Conservation (phyloP, 2,888 invertebrate genomes). For the Caenorhabditis virilis region DNA sequence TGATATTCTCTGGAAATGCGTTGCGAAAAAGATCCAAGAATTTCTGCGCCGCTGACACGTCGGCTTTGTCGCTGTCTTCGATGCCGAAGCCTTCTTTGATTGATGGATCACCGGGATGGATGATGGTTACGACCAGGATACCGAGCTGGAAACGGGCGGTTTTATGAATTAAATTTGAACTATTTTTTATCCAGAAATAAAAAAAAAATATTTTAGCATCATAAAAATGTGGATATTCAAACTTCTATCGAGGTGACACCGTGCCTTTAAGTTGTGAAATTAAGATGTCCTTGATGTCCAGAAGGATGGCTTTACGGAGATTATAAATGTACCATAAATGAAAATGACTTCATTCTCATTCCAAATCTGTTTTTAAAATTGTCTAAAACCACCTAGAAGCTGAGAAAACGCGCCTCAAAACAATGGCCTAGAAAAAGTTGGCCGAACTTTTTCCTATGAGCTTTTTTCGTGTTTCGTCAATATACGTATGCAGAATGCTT, state of each 20-base stretch:
- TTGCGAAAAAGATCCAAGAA: constrained; percentile 87
- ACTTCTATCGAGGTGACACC: no score
- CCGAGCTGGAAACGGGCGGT: constrained; percentile 68
- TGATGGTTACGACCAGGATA: constrained; percentile 75
- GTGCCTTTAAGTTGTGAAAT: neutral
- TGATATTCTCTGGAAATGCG: constrained; percentile 86
- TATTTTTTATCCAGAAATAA: neutral
- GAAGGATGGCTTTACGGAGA: neutral
- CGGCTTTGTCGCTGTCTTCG: constrained; percentile 10
- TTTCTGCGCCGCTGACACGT: constrained; percentile 76
- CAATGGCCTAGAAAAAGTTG: no score
- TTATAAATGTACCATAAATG: no score
- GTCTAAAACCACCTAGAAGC: no score
- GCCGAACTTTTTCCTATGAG: no score
- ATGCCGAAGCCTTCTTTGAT: constrained; percentile 55
- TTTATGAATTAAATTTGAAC: neutral
- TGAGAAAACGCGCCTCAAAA: no score
- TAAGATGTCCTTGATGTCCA: neutral
- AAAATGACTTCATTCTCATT: no score
- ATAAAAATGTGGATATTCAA: no score
- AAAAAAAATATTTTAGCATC: no score
- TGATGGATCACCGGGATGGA: constrained; percentile 75
- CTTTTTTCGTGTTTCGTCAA: no score
- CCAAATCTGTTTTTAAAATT: no score
- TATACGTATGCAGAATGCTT: no score